Conservation (phyloP, 2,113 vertebrate genomes). For the Hippotragus niger region DNA sequence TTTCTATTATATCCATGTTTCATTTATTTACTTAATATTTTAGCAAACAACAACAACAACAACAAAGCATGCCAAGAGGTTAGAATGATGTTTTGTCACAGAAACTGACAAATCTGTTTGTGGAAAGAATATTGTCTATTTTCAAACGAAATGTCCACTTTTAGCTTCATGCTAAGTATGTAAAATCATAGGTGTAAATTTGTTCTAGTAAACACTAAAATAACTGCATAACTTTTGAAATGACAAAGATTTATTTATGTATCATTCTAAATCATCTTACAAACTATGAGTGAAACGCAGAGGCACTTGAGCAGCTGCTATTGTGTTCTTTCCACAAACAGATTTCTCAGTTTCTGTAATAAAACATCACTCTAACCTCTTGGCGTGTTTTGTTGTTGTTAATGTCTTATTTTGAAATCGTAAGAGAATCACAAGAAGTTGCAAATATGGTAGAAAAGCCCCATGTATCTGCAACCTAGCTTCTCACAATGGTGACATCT, state of each 20-base stretch:
- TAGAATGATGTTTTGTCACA: background rate
- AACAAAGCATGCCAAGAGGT: background rate
- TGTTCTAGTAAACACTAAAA: slow-evolving; percentile 23
- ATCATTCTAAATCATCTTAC: background rate
- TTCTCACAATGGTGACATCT: background rate
- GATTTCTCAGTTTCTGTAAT: background rate
- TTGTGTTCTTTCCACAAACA: background rate
- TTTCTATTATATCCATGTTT: background rate
- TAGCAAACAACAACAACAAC: background rate
- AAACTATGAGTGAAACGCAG: background rate
- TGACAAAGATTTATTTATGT: background rate
- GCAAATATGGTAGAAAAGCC: background rate
- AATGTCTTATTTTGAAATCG: background rate
- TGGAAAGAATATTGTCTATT: background rate
- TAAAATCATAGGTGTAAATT: background rate
- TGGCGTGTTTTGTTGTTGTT: background rate
- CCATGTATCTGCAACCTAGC: background rate
- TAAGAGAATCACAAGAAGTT: background rate
- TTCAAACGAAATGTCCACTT: slow-evolving; percentile 18
- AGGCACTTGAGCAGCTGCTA: background rate
- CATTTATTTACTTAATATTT: background rate
- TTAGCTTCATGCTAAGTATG: background rate
- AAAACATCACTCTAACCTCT: background rate
- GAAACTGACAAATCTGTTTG: background rate
- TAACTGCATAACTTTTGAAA: background rate